Conservation (phyloP, 1,140 invertebrate genomes). For the Bombus pascuorum region DNA sequence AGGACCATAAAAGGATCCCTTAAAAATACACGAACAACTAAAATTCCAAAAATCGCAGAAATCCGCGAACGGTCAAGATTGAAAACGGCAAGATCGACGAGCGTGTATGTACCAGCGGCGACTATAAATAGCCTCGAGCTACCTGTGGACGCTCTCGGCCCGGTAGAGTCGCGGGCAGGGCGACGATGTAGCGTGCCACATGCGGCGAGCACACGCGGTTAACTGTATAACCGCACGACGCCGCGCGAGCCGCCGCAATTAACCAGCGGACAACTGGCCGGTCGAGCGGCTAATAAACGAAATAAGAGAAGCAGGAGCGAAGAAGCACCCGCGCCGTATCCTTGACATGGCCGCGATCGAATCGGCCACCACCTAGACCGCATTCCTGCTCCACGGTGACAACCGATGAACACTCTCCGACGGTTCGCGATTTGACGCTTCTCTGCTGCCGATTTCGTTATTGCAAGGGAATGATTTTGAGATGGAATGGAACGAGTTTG, state of each 20-base stretch:
- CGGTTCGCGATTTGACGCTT: not conserved
- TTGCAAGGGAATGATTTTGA: not conserved
- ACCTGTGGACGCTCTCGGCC: conserved; percentile 69
- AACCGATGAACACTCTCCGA: not conserved
- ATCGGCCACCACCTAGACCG: conserved; percentile 55
- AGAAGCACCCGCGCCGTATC: conserved; percentile 56
- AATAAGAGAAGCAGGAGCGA: conserved; percentile 48
- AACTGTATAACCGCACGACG: conserved; percentile 71
- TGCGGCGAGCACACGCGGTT: conserved; percentile 64
- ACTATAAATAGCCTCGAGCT: conserved; percentile 80
- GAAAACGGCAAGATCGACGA: not conserved
- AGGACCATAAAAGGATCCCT: no score
- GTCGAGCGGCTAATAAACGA: conserved; percentile 69
- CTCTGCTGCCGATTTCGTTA: not conserved
- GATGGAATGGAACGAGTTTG: no score
- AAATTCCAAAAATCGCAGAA: not conserved
- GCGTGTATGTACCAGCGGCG: conserved; percentile 37
- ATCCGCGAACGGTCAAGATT: not conserved
- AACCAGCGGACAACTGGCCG: conserved; percentile 75
- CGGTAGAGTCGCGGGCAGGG: conserved; percentile 32
- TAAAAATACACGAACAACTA: no score
- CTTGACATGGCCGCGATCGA: conserved; percentile 58
- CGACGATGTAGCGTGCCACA: conserved; percentile 58
- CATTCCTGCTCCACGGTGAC: conserved; percentile 48
- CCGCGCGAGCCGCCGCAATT: conserved; percentile 70